Evolutionary conservation across 2,113 vertebrate genomes (phyloP).

Genomic region (Phalacrocorax carbo): DNA sequence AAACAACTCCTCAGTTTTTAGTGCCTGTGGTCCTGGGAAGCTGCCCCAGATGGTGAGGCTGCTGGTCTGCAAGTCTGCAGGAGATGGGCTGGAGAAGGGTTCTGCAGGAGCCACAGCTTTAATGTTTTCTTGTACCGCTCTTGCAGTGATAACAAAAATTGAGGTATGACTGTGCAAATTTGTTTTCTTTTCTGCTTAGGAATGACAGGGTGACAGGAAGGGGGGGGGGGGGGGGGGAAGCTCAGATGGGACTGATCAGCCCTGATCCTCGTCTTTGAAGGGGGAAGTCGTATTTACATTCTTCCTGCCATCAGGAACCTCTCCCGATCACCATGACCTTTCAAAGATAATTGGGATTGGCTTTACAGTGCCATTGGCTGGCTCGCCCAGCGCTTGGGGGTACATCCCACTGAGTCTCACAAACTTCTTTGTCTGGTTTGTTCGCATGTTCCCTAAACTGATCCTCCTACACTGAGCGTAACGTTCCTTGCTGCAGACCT

Average conservation of each 20-base stretch:
- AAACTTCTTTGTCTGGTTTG: neutral
- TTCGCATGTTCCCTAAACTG: neutral
- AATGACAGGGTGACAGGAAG: neutral
- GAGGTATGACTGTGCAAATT: neutral
- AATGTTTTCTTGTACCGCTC: neutral
- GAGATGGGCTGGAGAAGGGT: neutral
- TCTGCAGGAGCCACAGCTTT: neutral
- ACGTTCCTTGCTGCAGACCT: neutral
- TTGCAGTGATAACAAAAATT: rapidly evolving
- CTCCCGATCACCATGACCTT: neutral
- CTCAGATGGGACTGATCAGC: neutral
- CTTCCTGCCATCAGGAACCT: neutral
- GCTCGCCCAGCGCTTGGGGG: neutral
- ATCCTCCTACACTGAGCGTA: neutral
- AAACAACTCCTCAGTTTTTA: neutral
- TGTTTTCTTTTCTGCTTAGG: neutral
- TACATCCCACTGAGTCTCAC: rapidly evolving
- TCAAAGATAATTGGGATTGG: neutral
- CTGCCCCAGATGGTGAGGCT: neutral
- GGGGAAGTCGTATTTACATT: neutral
- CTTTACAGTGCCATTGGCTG: neutral
- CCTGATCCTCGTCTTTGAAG: neutral
- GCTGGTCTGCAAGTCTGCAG: neutral
- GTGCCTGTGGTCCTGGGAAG: neutral
- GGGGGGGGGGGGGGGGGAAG: neutral